Evolutionary conservation across 2,113 vertebrate species (phyloP), one percentile per base, ranked within the genome.

Genomic region (Panthera leo): DNA sequence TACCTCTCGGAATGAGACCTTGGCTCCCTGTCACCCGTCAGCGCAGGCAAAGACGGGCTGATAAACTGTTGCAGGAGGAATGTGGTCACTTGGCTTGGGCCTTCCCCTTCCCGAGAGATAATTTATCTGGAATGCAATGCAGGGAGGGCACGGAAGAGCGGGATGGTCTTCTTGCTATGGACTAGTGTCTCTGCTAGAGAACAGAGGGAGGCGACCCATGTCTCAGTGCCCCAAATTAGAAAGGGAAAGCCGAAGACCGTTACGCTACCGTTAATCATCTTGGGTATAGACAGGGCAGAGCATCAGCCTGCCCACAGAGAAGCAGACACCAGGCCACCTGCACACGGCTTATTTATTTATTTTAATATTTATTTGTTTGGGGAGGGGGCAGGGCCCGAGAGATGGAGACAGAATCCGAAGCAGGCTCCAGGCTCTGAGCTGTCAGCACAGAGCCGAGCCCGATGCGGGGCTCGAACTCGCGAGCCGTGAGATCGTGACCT

Each of bases 131-230:
- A 51, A 2, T 15, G 25, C 42, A 73, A 27, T 8, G 31, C 15
- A 65, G 18, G 23, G 7, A 29, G 6, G 63, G 25, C 58, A n/a
- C 0, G 2, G 42, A 19, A 36, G 55, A 67, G 71, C 2, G 5
- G n/a, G 36, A 16, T 1, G 7, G 31, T 15, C 71, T 42, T 51
- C 42, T 8, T 25, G 53, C 23, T 23, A 5, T 0, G 0, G 12
- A 34, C 7, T 4, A 29, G 42, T 0, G 1, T 61, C 79, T 70
- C 79, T 34, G 15, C 31, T 61, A 18, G 53, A 79, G 51, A 45
- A 55, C 12, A 61, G 39, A 93, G n/a, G 73, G 58, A 29, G 34
- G 15, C 0, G 1, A 63, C 9, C 85, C 27, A 8, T 25, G 18
- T 68, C 42, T 85, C 87, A 42, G 61, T 5, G n/a, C 8, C 34